Evolutionary conservation across 2,888 invertebrate species (phyloP).

Genomic region (Pteria penguin): DNA sequence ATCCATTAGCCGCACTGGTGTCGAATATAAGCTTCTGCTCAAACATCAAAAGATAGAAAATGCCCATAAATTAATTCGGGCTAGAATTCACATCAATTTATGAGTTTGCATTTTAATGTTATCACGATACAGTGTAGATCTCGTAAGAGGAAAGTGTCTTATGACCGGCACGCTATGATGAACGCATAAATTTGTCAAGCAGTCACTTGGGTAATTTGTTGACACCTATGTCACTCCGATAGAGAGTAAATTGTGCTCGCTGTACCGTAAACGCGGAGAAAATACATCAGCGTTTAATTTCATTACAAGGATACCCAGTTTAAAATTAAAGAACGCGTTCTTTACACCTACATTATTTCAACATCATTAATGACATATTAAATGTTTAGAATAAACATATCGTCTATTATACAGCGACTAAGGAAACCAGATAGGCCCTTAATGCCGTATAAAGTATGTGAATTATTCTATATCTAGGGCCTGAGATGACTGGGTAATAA

Average conservation of each 20-base stretch:
- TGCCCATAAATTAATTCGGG: slow-evolving; percentile 26
- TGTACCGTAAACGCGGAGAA: neutral
- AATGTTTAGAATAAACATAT: slow-evolving; percentile 4
- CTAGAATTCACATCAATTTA: slow-evolving; percentile 28
- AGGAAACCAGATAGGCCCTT: neutral
- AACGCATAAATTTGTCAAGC: slow-evolving; percentile 20
- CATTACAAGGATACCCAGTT: neutral
- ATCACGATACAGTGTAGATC: slow-evolving; percentile 21
- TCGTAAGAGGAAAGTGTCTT: neutral
- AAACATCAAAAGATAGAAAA: slow-evolving; percentile 39
- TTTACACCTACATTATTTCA: neutral
- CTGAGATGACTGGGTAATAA: neutral
- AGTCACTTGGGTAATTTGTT: slow-evolving; percentile 24
- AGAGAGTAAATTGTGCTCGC: neutral
- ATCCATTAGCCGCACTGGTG: slow-evolving; percentile 32
- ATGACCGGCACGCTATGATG: slow-evolving; percentile 5
- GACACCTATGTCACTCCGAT: slow-evolving; percentile 17
- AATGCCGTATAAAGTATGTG: slow-evolving; percentile 9
- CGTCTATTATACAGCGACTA: neutral
- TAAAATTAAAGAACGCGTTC: neutral
- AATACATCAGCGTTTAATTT: slow-evolving; percentile 13
- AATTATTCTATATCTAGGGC: neutral
- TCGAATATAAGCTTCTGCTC: slow-evolving; percentile 15
- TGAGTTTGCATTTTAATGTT: slow-evolving; percentile 31
- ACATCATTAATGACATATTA: neutral